Percentiles rank a stretch among this genome's conserved stretches.
Conservation (phyloP, 1,140 invertebrate species). For the Drosophila athabasca region DNA sequence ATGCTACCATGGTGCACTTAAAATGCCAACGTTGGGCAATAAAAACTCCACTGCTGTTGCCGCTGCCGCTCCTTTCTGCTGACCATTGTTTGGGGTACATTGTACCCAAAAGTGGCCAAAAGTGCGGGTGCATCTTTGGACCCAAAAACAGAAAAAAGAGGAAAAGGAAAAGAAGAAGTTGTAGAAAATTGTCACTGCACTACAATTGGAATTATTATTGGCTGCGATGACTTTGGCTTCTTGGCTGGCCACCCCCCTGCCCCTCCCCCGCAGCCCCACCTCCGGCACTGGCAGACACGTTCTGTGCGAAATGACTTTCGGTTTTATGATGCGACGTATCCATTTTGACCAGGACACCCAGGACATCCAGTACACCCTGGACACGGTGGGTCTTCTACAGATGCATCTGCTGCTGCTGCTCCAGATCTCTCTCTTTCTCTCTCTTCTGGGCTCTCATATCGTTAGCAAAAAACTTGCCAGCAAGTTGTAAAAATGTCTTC, state of each 20-base stretch:
- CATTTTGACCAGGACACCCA: conserved; percentile 68
- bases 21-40: conserved; percentile 73
- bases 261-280: conserved; percentile 9
- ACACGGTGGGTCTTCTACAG: conserved; percentile 27
- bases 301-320: conserved; percentile 80
- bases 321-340: conserved; percentile 80
- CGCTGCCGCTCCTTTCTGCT: conserved; percentile 32
- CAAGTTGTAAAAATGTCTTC: conserved; percentile 82
- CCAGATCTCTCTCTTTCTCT: conserved; percentile 5
- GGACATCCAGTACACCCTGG: conserved; percentile 12
- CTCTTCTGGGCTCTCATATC: conserved; percentile 73
- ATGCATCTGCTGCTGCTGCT: conserved; percentile 26
- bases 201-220: conserved; percentile 82
- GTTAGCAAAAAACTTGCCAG: conserved; percentile 77
- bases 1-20: conserved; percentile 63
- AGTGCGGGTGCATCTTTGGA: conserved; percentile 48
- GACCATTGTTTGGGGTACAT: conserved; percentile 79
- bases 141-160: not conserved
- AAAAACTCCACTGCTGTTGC: conserved; percentile 56
- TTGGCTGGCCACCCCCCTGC: conserved; percentile 51
- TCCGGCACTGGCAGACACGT: conserved; percentile 55
- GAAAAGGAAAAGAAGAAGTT: conserved; percentile 7
- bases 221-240: conserved; percentile 82
- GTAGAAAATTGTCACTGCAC: conserved; percentile 79
- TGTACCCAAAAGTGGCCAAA: conserved; percentile 67